Evolutionary conservation across 2,888 invertebrate species (phyloP).

Genomic region (Phalera bucephala): DNA sequence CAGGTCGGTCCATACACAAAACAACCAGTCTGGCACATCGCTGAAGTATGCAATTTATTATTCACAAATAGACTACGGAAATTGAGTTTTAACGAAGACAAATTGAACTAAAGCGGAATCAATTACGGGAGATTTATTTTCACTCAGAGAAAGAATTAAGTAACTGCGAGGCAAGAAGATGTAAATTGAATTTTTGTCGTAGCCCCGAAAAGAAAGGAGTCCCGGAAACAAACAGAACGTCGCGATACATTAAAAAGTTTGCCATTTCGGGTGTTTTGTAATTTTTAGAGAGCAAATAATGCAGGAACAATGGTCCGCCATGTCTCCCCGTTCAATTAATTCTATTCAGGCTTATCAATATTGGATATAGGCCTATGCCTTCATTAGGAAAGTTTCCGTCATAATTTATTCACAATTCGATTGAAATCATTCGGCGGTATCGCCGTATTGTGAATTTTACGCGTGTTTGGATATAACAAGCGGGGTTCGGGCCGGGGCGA

Average conservation of each 20-base stretch:
- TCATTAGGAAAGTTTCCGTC: constrained; percentile 21
- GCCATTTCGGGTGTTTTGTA: constrained; percentile 35
- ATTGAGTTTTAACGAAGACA: constrained; percentile 82
- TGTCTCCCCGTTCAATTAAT: constrained; percentile 20
- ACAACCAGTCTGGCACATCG: constrained; percentile 59
- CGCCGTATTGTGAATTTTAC: constrained; percentile 17
- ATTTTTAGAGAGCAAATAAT: constrained; percentile 35
- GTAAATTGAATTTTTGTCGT: constrained; percentile 77
- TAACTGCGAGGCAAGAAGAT: constrained; percentile 70
- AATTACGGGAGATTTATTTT: constrained; percentile 80
- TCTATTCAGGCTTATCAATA: constrained; percentile 18
- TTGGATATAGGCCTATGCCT: constrained; percentile 18
- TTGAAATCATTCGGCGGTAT: constrained; percentile 25
- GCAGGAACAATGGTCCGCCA: constrained; percentile 10
- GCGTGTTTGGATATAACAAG: constrained; percentile 18
- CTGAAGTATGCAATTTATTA: constrained; percentile 75
- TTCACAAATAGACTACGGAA: constrained; percentile 79
- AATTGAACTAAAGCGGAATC: constrained; percentile 80
- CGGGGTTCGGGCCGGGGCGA: constrained; percentile 15
- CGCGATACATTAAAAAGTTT: constrained; percentile 54
- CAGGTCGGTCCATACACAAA: constrained; percentile 47
- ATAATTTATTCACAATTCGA: constrained; percentile 24
- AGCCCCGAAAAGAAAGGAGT: constrained; percentile 52
- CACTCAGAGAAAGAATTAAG: constrained; percentile 74
- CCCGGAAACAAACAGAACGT: constrained; percentile 43